Evolutionary conservation across 2,797 vertebrate species (phyloP), one percentile per base, ranked within the genome.

Genomic region (Odontamblyopus rebecca): DNA sequence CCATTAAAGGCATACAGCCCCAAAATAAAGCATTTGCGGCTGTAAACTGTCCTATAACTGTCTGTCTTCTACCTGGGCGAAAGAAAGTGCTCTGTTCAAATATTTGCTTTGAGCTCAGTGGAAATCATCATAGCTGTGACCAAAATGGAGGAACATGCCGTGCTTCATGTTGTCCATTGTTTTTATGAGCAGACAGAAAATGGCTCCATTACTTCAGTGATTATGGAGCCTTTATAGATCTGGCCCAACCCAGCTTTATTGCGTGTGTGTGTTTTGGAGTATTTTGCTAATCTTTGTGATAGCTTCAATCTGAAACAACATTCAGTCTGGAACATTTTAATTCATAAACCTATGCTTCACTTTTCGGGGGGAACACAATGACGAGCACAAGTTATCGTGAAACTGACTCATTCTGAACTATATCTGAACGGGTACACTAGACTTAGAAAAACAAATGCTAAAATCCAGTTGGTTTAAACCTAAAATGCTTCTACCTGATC

Each of bases 41-140:
- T 48, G 11, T 53, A 44, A 62, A 19, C 57, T 19, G 16, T 16
- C 15, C 16, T 4, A 16, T 19, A 9, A 63, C 16, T 51, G 48
- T 48, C 26, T 6, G 6, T 12, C 23, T 38, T 54, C 13, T 57
- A 57, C 67, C 53, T 70, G 63, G 53, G 60, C 53, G n/a, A 69
- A 65, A 44, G 29, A 6, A 35, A 54, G 3, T 50, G 35, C 62
- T 48, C 38, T 51, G 65, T 76, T 71, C 12, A 69, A 27, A 70
- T 67, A 18, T 77, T 67, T 70, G 64, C 78, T 61, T 56, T 53
- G 53, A 76, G 71, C 68, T 16, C 44, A 5, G 29, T 53, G 27
- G 35, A 50, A 56, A 48, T 11, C 16, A 23, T 62, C 50, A 48
- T 3, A 50, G 61, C 48, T 48, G n/a, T 63, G 50, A 61, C 30